Base-by-base conservation (phyloP, 1,140 invertebrate species). In the Ditylenchus dipsaci region DNA sequence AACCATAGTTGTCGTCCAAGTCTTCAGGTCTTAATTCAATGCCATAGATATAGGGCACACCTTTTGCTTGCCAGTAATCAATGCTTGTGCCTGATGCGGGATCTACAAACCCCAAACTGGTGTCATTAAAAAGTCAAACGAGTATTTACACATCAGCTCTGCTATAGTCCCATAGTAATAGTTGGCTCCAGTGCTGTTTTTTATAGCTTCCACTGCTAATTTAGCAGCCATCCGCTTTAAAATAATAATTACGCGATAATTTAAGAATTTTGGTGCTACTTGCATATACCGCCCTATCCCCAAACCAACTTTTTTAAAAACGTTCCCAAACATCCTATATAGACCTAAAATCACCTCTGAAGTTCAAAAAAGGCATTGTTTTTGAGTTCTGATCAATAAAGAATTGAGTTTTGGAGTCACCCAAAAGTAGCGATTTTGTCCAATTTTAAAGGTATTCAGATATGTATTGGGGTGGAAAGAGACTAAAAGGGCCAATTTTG, bases 11-110 rank as follows among this genome's bases (percentile, higher is more conserved):
- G 26, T 72, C 68, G 7, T 53, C 49, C 49, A 68, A 53, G 43
- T 80, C 80, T 58, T 75, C 68, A 11, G 79, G 79, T 17, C 80
- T 56, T 38, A 81, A 60, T 67, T 81, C 79, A 38, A 81, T 74
- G 1, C 79, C 79, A 61, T 80, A 81, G 43, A 81, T 79, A 62
- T 80, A 80, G 15, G 79, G 79, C 0, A 81, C 76, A 7, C 76
- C 78, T 0, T 19, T 26, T 19, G n/a, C 49, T 53, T 53, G 49
- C 49, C n/a, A 21, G 23, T 53, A 53, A 53, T 53, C 49, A 33
- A 81, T 81, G 38, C 72, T 76, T 0, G 79, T 81, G 8, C 79
- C 79, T 9, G 77, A 80, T 29, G 79, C 78, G 13, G 79, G 78
- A 59, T 80, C 49, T 53, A 17, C 3, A 53, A 21, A 38, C 33